phyloP scores from a whole-genome alignment of 2,113 vertebrate genomes.

The Alligator mississippiensis region DNA sequence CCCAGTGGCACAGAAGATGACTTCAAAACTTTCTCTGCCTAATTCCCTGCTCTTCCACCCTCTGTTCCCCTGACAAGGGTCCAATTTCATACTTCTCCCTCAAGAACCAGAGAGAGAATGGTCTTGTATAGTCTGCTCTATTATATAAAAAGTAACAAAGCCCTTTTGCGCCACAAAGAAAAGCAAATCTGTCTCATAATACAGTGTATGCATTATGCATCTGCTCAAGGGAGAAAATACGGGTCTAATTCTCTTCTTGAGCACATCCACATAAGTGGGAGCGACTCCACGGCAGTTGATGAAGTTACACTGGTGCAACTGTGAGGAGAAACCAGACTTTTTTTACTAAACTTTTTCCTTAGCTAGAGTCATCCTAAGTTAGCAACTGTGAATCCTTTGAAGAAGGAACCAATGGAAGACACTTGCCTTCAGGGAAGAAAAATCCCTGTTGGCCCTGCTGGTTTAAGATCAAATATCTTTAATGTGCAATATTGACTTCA shows the following conservation, averaged over 20 bases:
- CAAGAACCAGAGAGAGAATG: slow-evolving; percentile 28
- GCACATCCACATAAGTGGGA: background rate
- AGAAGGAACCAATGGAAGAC: slow-evolving; percentile 42
- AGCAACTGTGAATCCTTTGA: background rate
- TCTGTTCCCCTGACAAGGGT: slow-evolving; percentile 13
- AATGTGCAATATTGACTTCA: background rate
- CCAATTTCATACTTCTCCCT: slow-evolving; percentile 7
- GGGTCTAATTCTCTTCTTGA: background rate
- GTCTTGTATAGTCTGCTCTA: slow-evolving; percentile 58
- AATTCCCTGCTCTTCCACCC: background rate
- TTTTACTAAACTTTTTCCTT: background rate
- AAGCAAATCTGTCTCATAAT: background rate
- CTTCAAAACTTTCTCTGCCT: slow-evolving; percentile 26
- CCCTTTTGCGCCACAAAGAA: background rate
- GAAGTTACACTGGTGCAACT: background rate
- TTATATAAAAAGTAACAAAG: slow-evolving; percentile 16
- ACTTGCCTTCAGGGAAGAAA: slow-evolving; percentile 29
- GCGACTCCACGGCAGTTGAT: background rate
- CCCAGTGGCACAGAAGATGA: slow-evolving; percentile 47
- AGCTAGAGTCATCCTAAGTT: background rate
- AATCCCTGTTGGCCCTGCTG: slow-evolving; percentile 26
- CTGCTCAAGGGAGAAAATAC: background rate
- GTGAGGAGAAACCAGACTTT: background rate
- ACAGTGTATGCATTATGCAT: background rate
- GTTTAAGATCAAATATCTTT: background rate